phyloP scores from a whole-genome alignment of 2,113 vertebrate genomes.

The Recurvirostra avosetta region DNA sequence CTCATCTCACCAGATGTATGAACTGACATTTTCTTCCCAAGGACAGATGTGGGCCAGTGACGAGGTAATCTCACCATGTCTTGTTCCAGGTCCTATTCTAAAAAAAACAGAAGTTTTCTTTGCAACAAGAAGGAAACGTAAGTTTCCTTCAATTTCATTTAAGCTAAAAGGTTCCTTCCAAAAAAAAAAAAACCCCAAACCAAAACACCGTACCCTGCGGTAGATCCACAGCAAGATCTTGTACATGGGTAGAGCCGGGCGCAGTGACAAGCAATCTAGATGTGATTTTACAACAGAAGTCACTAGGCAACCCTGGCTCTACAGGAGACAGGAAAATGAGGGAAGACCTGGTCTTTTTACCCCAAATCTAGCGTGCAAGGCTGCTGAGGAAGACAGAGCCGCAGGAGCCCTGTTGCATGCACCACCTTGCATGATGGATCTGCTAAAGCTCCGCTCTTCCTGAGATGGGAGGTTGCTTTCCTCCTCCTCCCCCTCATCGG shows the following conservation, averaged over 20 bases:
- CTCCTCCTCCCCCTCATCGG: not conserved
- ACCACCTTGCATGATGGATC: accelerated
- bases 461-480: not conserved
- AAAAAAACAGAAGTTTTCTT: not conserved
- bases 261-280: not conserved
- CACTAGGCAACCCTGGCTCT: not conserved
- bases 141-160: not conserved
- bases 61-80: not conserved
- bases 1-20: not conserved
- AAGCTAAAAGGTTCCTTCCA: not conserved
- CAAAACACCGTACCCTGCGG: not conserved
- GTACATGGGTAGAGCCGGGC: not conserved
- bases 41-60: not conserved
- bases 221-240: not conserved
- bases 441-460: not conserved
- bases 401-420: not conserved
- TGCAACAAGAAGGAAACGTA: not conserved
- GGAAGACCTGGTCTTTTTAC: not conserved
- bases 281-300: not conserved
- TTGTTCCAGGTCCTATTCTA: not conserved
- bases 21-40: not conserved
- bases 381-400: not conserved
- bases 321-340: not conserved
- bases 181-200: not conserved
- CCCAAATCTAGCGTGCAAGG: accelerated